phyloP scores from a whole-genome alignment of 2,888 invertebrate species.

The Limnephilus lunatus region DNA sequence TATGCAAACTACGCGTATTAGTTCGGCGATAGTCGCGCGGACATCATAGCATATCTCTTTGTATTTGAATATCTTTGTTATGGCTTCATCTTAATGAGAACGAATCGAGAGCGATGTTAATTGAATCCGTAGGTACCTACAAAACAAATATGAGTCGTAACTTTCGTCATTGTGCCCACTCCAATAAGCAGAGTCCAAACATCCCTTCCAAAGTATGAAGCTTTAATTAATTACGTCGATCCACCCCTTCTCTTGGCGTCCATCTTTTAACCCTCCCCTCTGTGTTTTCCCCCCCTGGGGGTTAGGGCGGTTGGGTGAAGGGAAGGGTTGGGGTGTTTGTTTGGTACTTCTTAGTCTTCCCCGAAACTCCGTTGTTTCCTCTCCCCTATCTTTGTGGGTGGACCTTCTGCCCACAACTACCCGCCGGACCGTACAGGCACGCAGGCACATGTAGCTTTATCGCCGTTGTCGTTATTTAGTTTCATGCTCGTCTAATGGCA shows the following conservation, averaged over 20 bases:
- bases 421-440: background rate
- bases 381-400: conserved; percentile 53
- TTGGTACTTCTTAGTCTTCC: conserved; percentile 64
- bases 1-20: no score
- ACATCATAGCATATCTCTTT: no score
- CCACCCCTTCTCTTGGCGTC: conserved; percentile 59
- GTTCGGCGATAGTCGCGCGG: no score
- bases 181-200: conserved; percentile 48
- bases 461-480: conserved; percentile 37
- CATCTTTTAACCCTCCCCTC: conserved; percentile 58
- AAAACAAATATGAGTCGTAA: background rate
- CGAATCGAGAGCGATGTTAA: background rate
- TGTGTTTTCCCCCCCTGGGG: conserved; percentile 18
- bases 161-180: background rate
- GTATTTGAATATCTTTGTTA: no score
- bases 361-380: conserved; percentile 59
- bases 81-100: no score
- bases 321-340: conserved; percentile 41
- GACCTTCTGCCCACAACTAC: conserved; percentile 40
- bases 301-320: background rate
- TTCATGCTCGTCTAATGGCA: background rate
- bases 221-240: conserved; percentile 65
- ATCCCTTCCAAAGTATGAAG: conserved; percentile 57
- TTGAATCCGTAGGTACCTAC: background rate
- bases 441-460: conserved; percentile 29